Conservation (phyloP, 2,888 invertebrate species). For the Toxonevra muliebris region DNA sequence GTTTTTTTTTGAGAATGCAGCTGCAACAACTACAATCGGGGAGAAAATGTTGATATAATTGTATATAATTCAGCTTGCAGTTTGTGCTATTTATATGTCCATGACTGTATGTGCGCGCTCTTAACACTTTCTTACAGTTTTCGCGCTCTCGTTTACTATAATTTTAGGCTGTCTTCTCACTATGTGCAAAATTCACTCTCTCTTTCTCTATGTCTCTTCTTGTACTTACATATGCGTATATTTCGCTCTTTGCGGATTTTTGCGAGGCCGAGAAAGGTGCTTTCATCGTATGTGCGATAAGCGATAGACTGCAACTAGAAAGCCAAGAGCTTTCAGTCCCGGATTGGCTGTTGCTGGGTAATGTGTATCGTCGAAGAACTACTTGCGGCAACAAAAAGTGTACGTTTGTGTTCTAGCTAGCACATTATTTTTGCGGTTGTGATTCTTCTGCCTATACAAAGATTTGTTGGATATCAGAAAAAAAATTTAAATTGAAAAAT, state of each 20-base stretch:
- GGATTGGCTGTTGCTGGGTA: constrained; percentile 64
- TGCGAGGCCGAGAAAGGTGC: constrained; percentile 31
- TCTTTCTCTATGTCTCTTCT: not conserved
- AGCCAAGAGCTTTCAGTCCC: constrained; percentile 62
- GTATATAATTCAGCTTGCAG: too few species aligned
- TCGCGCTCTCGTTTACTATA: not conserved
- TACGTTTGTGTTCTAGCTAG: constrained; percentile 33
- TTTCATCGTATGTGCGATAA: constrained; percentile 41
- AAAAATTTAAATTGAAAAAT: constrained; percentile 13
- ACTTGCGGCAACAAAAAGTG: constrained; percentile 1
- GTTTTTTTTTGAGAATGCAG: too few species aligned
- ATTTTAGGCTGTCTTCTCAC: not conserved
- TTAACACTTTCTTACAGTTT: too few species aligned
- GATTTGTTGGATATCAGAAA: constrained; percentile 20
- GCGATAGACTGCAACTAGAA: constrained; percentile 41
- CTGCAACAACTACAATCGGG: too few species aligned
- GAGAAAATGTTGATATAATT: too few species aligned
- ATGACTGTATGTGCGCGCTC: not conserved
- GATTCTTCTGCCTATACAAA: constrained; percentile 31
- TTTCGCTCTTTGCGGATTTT: not conserved
- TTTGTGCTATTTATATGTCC: not conserved
- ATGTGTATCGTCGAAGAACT: constrained; percentile 36
- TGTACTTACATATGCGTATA: not conserved
- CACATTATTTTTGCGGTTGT: constrained; percentile 43
- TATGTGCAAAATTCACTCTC: not conserved